Evolutionary conservation across 2,113 vertebrate genomes (phyloP).

Genomic region (Vulpes lagopus): DNA sequence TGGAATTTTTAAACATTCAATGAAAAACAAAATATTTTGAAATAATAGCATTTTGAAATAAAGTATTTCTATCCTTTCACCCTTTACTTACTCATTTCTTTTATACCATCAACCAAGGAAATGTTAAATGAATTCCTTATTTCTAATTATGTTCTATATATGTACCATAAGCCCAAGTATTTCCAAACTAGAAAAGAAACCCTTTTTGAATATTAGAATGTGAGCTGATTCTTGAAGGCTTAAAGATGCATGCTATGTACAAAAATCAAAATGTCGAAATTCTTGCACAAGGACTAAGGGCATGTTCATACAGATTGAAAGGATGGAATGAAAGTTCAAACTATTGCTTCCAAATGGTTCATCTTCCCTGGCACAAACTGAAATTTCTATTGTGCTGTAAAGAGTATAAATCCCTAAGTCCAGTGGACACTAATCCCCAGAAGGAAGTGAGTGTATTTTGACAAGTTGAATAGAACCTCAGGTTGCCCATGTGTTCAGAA

Average conservation of each 20-base stretch:
- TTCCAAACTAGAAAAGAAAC: constrained; percentile 19
- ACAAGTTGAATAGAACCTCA: not conserved
- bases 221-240: not conserved
- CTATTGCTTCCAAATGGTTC: not conserved
- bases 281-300: not conserved
- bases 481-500: not conserved
- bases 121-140: not conserved
- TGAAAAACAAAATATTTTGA: not conserved
- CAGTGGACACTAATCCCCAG: not conserved
- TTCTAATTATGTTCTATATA: not conserved
- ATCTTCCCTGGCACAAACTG: not conserved
- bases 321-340: not conserved
- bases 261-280: constrained; percentile 37
- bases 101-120: not conserved
- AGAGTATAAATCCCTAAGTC: not conserved
- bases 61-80: not conserved
- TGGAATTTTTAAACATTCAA: not conserved
- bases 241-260: not conserved
- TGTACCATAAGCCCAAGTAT: not conserved
- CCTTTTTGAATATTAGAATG: not conserved
- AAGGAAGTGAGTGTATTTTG: not conserved
- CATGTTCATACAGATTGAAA: not conserved
- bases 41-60: not conserved
- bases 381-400: not conserved
- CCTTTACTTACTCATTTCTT: not conserved